Base-by-base conservation (phyloP, 1,140 invertebrate genomes). In the Neotoxoptera formosana region DNA sequence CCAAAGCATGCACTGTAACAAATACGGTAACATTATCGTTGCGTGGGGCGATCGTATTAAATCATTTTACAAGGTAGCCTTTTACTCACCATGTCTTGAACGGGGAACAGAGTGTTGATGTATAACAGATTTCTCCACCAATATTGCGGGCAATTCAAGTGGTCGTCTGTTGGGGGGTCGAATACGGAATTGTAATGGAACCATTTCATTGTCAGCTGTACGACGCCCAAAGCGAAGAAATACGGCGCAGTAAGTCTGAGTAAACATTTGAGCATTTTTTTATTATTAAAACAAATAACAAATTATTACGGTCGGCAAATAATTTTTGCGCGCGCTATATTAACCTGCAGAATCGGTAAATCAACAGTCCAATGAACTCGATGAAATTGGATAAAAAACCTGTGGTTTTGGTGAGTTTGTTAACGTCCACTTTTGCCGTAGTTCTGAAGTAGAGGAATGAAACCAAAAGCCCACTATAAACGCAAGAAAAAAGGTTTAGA, bases 81-180 rank as follows among this genome's bases (percentile, higher is more conserved):
- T 45, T 45, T 34, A 95, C 95, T 96, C 95, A 98, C 97, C 97
- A 98, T 98, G 95, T 98, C 97, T 84, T 98, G 96, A n/a, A 97
- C 97, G 0, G 97, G 97, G 94, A 97, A 98, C 21, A 98, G 95
- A 0, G 97, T 98, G 95, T 98, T 98, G 94, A 98, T 97, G 94
- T 98, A 98, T 0, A 98, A 95, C 17, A 98, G 95, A 95, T 98
- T 98, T 89, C 97, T 96, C 97, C 97, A 98, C 97, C 97, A 98
- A 95, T 97, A 98, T 94, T 97, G 96, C 3, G 97, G 97, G 94
- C 97, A 98, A 94, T 97, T 98, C 34, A 97, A 95, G 95, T 98
- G 97, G 95, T 98, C 97, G 94, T 96, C 96, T 0, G 97, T 97
- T 0, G 97, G 97, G 2, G 97, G 97, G 95, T 98, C 97, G 94